Evolutionary conservation across 2,113 vertebrate species (phyloP).

Genomic region (Platycercus adscitus): DNA sequence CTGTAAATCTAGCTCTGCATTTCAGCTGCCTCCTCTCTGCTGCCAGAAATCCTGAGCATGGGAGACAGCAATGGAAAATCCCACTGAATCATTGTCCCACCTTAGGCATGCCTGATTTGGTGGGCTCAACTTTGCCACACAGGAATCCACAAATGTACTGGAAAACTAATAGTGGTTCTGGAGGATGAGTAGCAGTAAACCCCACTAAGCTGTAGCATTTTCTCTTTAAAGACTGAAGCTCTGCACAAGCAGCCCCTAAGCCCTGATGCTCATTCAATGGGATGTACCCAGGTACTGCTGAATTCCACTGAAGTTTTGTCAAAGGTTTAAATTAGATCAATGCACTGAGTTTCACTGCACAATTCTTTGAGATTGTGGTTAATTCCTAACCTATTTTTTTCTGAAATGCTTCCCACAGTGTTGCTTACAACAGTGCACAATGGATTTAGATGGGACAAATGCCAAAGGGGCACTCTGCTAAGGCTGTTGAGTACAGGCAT

Average conservation of each 20-base stretch:
- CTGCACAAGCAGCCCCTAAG: neutral
- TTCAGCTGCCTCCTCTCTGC: slow-evolving; percentile 1
- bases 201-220: neutral
- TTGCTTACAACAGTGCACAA: neutral
- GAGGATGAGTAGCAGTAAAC: neutral
- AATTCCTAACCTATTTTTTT: neutral
- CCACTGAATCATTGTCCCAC: neutral
- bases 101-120: neutral
- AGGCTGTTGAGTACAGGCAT: neutral
- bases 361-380: neutral
- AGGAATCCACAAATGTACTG: neutral
- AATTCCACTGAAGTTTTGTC: neutral
- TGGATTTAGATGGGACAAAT: neutral
- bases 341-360: neutral
- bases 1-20: neutral
- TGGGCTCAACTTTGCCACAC: neutral
- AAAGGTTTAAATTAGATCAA: neutral
- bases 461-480: neutral
- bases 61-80: neutral
- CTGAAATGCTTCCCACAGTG: neutral
- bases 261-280: neutral
- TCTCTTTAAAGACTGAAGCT: neutral
- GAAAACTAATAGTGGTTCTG: neutral
- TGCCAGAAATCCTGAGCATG: neutral
- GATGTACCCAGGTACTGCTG: neutral